Percentiles rank a stretch among this genome's conserved stretches.
phyloP scores from a whole-genome alignment of 2,888 invertebrate species.

The Erebia palarica region DNA sequence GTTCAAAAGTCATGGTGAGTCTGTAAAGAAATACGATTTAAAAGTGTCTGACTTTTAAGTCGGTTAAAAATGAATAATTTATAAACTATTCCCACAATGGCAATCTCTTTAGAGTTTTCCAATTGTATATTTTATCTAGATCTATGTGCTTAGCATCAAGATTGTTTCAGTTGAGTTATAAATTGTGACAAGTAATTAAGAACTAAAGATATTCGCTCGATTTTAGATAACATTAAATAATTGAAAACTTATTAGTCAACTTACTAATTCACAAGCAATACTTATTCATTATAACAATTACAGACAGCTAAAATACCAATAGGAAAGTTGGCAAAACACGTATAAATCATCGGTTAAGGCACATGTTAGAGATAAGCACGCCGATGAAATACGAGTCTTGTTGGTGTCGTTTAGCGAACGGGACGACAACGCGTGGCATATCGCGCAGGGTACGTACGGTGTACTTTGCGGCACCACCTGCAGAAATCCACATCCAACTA shows the following conservation, averaged over 20 bases:
- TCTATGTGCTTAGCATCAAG: too few species aligned
- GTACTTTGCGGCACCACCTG: constrained; percentile 44
- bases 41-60: too few species aligned
- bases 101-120: too few species aligned
- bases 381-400: constrained; percentile 61
- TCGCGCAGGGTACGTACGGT: constrained; percentile 48
- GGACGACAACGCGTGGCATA: constrained; percentile 53
- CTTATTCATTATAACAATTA: constrained; percentile 39
- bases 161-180: not conserved
- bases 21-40: not conserved
- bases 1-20: constrained; percentile 6
- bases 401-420: constrained; percentile 62
- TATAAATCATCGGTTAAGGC: constrained; percentile 72
- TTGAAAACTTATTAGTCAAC: not conserved
- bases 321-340: constrained; percentile 62
- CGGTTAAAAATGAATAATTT: too few species aligned
- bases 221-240: not conserved
- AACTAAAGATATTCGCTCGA: not conserved
- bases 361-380: constrained; percentile 68
- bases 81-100: too few species aligned
- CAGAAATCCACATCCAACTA: constrained; percentile 28
- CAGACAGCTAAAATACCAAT: constrained; percentile 27
- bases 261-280: constrained; percentile 24
- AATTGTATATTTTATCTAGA: too few species aligned
- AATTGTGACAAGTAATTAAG: not conserved